A percentile compares a stretch with the other conserved stretches of the same genome.
Evolutionary conservation across 2,797 vertebrate genomes (phyloP).

Genomic region (Cossypha polioptera): DNA sequence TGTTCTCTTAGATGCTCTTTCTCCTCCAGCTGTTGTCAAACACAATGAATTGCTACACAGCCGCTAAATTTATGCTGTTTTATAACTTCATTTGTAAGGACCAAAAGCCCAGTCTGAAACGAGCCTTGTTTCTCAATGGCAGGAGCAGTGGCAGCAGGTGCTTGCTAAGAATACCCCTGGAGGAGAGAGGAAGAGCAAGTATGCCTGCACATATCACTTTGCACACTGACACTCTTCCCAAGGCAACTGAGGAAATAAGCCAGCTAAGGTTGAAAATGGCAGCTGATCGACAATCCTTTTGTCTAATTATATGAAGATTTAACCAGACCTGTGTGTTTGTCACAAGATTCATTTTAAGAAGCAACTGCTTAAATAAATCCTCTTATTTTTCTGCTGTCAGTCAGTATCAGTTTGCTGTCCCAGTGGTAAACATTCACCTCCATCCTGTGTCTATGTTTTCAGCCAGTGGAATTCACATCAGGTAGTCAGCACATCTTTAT

Average conservation of each 20-base stretch:
- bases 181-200: background rate
- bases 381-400: background rate
- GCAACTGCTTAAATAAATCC: background rate
- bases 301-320: background rate
- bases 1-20: background rate
- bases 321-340: background rate
- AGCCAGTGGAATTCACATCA: background rate
- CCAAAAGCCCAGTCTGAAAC: background rate
- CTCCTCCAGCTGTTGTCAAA: background rate
- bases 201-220: background rate
- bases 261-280: background rate
- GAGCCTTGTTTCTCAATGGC: background rate
- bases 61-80: background rate
- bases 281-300: background rate
- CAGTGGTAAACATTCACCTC: background rate
- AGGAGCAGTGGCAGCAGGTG: background rate
- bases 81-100: background rate
- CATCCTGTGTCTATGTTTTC: background rate
- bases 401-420: background rate
- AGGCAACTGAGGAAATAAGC: background rate
- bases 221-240: background rate
- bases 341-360: background rate
- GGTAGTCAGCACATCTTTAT: background rate
- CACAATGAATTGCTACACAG: background rate
- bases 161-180: background rate